Evolutionary conservation across 1,140 invertebrate genomes (phyloP), one percentile per base, ranked within the genome.

Genomic region (Leguminivora glycinivorella): DNA sequence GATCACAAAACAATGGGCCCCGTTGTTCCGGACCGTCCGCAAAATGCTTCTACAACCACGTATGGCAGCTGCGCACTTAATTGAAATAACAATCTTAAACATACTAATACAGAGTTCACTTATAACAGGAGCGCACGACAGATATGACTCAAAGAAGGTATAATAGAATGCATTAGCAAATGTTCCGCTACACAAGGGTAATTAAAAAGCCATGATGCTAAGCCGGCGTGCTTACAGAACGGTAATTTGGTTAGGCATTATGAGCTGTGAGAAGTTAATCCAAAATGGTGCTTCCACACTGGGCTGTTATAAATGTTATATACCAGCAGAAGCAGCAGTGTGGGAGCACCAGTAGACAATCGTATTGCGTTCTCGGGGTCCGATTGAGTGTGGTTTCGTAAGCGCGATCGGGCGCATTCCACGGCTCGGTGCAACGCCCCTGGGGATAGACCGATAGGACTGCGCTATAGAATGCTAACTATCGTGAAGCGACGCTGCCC

Each of bases 321-420:
- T n/a, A n/a, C n/a, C n/a, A n/a, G n/a, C n/a, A n/a, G n/a, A n/a
- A n/a, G n/a, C n/a, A n/a, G n/a, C n/a, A n/a, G n/a, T n/a, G n/a
- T n/a, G n/a, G n/a, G n/a, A n/a, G n/a, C n/a, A n/a, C n/a, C n/a
- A 38, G 68, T 67, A 73, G 70, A 70, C 47, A 67, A 75, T 75
- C 77, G 80, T 73, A 83, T 84, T 82, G 78, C 74, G 72, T 80
- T 82, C 81, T 83, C 73, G 73, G 81, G 70, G 70, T 82, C 73
- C 75, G 79, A 85, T 87, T 82, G 83, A 72, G 74, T 73, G 83
- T 83, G 77, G 84, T 90, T 89, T 89, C 87, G 85, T 85, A 87
- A 90, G 80, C 80, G 84, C 84, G 83, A 84, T 87, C 86, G 81
- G 84, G 80, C 80, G 72, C 87, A 90, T 90, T 89, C 88, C 88